Base-by-base conservation (phyloP, 2,113 vertebrate genomes). In the Motacilla tschutschensis region DNA sequence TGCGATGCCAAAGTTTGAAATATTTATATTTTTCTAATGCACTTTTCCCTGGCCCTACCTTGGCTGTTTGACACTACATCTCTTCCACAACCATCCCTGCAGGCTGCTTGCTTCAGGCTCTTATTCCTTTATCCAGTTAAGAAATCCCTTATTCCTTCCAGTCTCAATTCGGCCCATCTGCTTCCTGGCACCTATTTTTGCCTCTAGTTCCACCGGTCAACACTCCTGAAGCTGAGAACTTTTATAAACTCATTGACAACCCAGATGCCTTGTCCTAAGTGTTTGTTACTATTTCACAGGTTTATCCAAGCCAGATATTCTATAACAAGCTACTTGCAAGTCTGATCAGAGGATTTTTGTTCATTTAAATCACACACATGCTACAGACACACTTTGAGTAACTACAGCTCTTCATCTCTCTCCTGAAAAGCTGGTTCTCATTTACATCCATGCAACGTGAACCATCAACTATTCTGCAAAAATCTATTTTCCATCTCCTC, bases 361-460 rank as follows among this genome's bases (percentile, higher is more conserved):
- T 65, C 46, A 15, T 58, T 65, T 69, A 46, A 72, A 80, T 47
- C 8, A n/a, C 31, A 40, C 17, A 58, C 8, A 8, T 0, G 1
- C 35, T 41, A 40, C 31, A 75, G 33, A 47, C 29, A 21, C 22
- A 11, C 14, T 54, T 25, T 2, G n/a, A 83, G 33, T 47, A 80
- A 67, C 41, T 41, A 48, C 15, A 75, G 18, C 3, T 75, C 69
- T 72, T 33, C 31, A 60, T 3, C 10, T 22, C 46, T 28, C 38
- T 81, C 33, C 59, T 40, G 26, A 50, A 35, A 26, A 29, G 18
- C 5, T n/a, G 24, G 6, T 8, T 89, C 25, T 64, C 31, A 15
- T 67, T 72, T 57, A 29, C 46, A 59, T 8, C 38, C 29, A 19
- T 10, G 40, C 9, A 70, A 48, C 0, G 0, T 5, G 16, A 88